These are phyloP conservation scores for Macaria liturata DNA, from an alignment of 2,888 invertebrate species.

Conservation along the genomic window DNA sequence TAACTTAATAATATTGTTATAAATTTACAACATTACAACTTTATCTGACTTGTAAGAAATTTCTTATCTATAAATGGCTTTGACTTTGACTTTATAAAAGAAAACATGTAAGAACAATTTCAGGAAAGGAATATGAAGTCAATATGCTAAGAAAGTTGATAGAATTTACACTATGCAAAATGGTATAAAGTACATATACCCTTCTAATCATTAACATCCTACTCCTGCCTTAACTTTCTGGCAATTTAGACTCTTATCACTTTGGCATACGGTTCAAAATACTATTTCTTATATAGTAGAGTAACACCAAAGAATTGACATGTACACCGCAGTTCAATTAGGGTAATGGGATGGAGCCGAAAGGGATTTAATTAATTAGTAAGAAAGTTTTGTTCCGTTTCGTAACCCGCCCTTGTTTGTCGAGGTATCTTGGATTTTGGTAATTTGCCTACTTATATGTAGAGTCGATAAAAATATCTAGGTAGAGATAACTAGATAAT, in stretches of 20 bases:
- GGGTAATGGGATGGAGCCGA: conserved; percentile 80
- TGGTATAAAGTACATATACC: conserved; percentile 68
- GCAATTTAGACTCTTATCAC: conserved; percentile 35
- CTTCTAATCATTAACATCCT: conserved; percentile 67
- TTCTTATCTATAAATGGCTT: too few species aligned
- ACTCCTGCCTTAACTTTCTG: conserved; percentile 6
- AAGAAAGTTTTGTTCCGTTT: conserved; percentile 79
- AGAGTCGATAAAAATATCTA: too few species aligned
- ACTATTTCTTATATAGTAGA: conserved; percentile 31
- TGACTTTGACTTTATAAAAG: too few species aligned
- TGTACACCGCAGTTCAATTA: conserved; percentile 83
- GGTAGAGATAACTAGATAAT: too few species aligned
- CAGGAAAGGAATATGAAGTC: not conserved
- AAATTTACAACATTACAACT: too few species aligned
- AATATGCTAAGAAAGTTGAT: conserved; percentile 17
- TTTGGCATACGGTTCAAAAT: conserved; percentile 36
- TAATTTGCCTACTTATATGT: conserved; percentile 10
- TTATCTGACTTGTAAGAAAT: too few species aligned
- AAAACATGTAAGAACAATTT: too few species aligned
- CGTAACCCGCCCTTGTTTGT: conserved; percentile 75
- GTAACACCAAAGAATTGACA: conserved; percentile 77
- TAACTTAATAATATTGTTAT: too few species aligned
- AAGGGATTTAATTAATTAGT: conserved; percentile 83
- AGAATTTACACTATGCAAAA: conserved; percentile 66
- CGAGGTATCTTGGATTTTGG: conserved; percentile 59